These are phyloP conservation scores for Limonius californicus DNA, from an alignment of 1,140 invertebrate genomes.

Conservation along the genomic window DNA sequence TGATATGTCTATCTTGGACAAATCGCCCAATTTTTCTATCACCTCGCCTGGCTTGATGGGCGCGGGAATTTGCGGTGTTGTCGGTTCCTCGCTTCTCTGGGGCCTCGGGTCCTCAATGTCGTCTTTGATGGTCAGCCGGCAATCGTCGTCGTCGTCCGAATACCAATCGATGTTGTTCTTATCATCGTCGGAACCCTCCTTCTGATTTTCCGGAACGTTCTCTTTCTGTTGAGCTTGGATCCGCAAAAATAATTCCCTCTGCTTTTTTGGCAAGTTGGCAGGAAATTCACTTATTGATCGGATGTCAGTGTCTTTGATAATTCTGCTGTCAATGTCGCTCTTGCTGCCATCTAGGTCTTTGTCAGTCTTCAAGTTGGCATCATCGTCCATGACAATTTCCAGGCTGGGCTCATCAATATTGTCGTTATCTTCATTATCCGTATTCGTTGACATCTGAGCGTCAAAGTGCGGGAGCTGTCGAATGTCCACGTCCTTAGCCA, in stretches of 20 bases:
- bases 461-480: slow-evolving; percentile 38
- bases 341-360: background rate
- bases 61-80: slow-evolving; percentile 27
- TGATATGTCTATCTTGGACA: slow-evolving; percentile 71
- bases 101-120: slow-evolving; percentile 41
- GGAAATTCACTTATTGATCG: slow-evolving; percentile 36
- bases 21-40: slow-evolving; percentile 62
- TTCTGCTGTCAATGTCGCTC: background rate
- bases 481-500: slow-evolving; percentile 23
- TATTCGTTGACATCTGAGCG: slow-evolving; percentile 40
- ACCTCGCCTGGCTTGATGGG: slow-evolving; percentile 47
- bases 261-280: slow-evolving; percentile 60
- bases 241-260: slow-evolving; percentile 63
- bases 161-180: slow-evolving; percentile 77
- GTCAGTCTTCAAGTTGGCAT: background rate
- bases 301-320: background rate
- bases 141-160: slow-evolving; percentile 66
- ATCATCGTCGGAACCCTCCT: slow-evolving; percentile 47
- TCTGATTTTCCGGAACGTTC: slow-evolving; percentile 46
- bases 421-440: slow-evolving; percentile 44
- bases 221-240: slow-evolving; percentile 66
- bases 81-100: slow-evolving; percentile 19
- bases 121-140: slow-evolving; percentile 41
- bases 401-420: slow-evolving; percentile 5
- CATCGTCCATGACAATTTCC: slow-evolving; percentile 30